These are phyloP conservation scores for Phalacrocorax carbo DNA, from an alignment of 2,113 vertebrate genomes.

Conservation along the genomic window DNA sequence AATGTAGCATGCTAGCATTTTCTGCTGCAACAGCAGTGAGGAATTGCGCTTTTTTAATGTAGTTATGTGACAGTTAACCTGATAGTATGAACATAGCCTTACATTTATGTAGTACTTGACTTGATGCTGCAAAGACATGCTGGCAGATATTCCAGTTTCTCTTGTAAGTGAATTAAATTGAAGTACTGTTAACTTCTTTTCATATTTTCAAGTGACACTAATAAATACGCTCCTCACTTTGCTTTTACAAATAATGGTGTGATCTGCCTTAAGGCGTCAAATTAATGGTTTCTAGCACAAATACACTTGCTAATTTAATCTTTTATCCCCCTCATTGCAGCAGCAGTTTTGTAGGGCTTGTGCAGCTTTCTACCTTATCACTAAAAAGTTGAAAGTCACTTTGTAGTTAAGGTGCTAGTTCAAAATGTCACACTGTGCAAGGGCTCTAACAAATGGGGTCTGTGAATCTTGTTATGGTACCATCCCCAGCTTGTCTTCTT, in stretches of 20 bases:
- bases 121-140: background rate
- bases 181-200: background rate
- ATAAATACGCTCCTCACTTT: background rate
- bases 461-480: background rate
- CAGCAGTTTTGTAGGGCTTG: background rate
- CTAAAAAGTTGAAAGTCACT: background rate
- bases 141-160: background rate
- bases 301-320: background rate
- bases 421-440: background rate
- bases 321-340: background rate
- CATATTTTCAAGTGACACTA: background rate
- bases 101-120: background rate
- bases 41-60: background rate
- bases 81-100: background rate
- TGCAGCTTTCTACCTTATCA: background rate
- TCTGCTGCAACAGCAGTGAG: background rate
- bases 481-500: background rate
- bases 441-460: background rate
- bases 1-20: accelerated
- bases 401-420: background rate
- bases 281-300: background rate
- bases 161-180: background rate
- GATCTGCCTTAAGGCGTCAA: background rate
- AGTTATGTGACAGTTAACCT: background rate
- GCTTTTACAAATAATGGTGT: background rate